phyloP scores from a whole-genome alignment of 2,888 invertebrate species.

The Trachelus troglodyta region DNA sequence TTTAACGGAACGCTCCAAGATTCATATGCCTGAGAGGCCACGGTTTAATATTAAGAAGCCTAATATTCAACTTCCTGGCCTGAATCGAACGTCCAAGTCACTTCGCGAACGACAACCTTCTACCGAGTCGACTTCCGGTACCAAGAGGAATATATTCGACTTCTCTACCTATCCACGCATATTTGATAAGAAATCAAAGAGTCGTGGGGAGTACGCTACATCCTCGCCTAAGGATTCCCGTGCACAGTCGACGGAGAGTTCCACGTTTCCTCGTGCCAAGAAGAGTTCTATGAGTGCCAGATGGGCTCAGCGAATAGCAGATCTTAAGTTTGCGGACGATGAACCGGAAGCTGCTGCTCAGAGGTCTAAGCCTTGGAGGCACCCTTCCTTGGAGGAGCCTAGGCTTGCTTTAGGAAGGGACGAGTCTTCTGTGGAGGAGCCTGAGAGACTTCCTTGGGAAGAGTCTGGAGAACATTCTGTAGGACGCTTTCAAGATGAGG shows the following conservation, averaged over 20 bases:
- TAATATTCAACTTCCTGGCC: slow-evolving; percentile 66
- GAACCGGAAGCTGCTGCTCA: slow-evolving; percentile 44
- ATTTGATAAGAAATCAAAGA: slow-evolving; percentile 63
- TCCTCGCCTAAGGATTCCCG: slow-evolving; percentile 68
- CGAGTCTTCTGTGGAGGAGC: slow-evolving; percentile 37
- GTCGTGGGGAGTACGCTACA: slow-evolving; percentile 64
- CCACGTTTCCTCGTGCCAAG: slow-evolving; percentile 73
- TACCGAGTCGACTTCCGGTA: slow-evolving; percentile 69
- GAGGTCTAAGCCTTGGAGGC: slow-evolving; percentile 57
- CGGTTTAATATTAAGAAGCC: slow-evolving; percentile 69
- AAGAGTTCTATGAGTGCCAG: slow-evolving; percentile 68
- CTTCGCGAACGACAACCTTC: slow-evolving; percentile 61
- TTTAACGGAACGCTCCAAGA: slow-evolving; percentile 72
- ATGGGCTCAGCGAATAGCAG: slow-evolving; percentile 66
- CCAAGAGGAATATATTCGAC: slow-evolving; percentile 75
- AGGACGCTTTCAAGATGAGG: background rate
- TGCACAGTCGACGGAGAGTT: slow-evolving; percentile 71
- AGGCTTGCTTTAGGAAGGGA: slow-evolving; percentile 47
- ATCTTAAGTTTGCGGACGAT: slow-evolving; percentile 56
- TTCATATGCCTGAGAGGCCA: slow-evolving; percentile 70
- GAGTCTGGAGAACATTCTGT: slow-evolving; percentile 26
- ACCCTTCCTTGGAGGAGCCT: slow-evolving; percentile 57
- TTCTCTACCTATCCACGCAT: slow-evolving; percentile 84
- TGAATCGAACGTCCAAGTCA: slow-evolving; percentile 31
- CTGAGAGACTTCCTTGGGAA: slow-evolving; percentile 35